A percentile compares a stretch with the other conserved stretches of the same genome.
phyloP scores from a whole-genome alignment of 2,888 invertebrate genomes.

The Branchipolynoe longqiensis region DNA sequence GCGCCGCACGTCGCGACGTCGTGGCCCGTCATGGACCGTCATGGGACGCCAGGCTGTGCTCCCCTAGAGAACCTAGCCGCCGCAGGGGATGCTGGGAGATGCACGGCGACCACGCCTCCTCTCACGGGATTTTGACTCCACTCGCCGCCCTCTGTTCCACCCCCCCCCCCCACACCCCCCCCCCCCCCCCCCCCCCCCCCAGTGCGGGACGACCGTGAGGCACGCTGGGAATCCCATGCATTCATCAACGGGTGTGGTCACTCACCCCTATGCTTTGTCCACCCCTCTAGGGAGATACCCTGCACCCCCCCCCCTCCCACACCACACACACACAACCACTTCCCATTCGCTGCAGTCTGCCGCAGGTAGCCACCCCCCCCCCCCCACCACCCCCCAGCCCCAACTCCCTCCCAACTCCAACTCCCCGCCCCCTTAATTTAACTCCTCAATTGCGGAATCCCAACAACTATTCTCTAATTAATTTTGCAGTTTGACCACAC shows the following conservation, averaged over 20 bases:
- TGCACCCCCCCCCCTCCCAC: background rate
- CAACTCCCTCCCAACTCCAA: background rate
- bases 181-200: background rate
- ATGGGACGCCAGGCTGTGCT: background rate
- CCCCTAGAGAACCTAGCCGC: background rate
- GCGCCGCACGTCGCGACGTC: constrained; percentile 24
- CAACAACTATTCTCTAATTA: constrained; percentile 44
- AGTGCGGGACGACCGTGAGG: constrained; percentile 22
- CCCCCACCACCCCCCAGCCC: background rate
- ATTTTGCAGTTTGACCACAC: constrained; percentile 53
- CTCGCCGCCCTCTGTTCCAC: background rate
- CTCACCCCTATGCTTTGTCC: constrained; percentile 10
- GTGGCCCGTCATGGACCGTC: too few species aligned
- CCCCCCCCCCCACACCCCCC: too few species aligned
- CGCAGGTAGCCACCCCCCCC: background rate
- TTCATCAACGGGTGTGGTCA: constrained; percentile 25
- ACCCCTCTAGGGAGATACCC: background rate
- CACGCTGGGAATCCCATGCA: constrained; percentile 52
- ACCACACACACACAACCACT: background rate
- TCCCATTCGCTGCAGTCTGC: background rate
- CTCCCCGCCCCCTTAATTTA: constrained; percentile 48
- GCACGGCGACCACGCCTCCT: constrained; percentile 30
- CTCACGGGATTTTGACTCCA: constrained; percentile 1
- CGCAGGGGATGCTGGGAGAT: background rate
- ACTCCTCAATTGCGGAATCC: constrained; percentile 50